Percentiles rank a stretch among this genome's conserved stretches.
Conservation (phyloP, 2,888 invertebrate species). For the Mayetiola destructor region DNA sequence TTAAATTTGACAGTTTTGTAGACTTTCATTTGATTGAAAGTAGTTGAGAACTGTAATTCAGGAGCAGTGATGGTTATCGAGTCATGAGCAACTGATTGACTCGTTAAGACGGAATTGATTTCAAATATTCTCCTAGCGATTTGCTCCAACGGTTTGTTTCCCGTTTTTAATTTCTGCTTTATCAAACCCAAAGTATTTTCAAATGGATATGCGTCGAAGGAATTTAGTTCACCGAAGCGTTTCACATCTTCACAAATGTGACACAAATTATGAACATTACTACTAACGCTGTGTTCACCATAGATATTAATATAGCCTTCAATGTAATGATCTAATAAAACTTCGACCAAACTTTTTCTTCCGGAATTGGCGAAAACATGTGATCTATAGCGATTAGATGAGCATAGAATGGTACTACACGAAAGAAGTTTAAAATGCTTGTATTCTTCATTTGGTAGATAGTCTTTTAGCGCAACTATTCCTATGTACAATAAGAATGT, state of each 20-base stretch:
- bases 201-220: neutral
- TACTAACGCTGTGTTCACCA: neutral
- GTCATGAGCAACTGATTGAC: neutral
- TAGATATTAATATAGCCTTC: neutral
- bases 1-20: neutral
- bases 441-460: no score
- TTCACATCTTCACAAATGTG: neutral
- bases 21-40: neutral
- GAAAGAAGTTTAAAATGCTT: no score
- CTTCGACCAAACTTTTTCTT: neutral
- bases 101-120: neutral
- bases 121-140: neutral
- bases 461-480: no score
- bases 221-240: neutral
- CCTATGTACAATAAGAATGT: no score
- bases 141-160: neutral
- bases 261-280: slow-evolving; percentile 6
- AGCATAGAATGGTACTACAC: no score
- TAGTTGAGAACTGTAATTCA: neutral
- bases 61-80: neutral
- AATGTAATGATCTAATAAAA: neutral
- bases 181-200: neutral
- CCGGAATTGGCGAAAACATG: no score
- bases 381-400: no score
- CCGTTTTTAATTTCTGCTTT: neutral